Conservation (phyloP, 2,888 invertebrate genomes). For the Tachina fera region DNA sequence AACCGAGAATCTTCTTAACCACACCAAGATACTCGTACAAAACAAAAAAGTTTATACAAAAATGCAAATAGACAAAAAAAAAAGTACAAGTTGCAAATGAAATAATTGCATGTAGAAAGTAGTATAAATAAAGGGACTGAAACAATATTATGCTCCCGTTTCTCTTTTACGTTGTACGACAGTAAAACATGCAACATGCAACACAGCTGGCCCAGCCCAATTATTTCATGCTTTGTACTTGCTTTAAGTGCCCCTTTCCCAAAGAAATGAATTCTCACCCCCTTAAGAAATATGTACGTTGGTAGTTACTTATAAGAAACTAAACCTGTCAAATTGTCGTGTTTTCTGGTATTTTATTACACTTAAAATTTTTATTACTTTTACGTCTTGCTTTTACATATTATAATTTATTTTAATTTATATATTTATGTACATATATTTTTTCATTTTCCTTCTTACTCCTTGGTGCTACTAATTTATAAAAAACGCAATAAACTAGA, state of each 20-base stretch:
- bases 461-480: background rate
- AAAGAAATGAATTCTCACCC: slow-evolving; percentile 19
- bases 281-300: background rate
- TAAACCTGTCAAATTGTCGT: slow-evolving; percentile 40
- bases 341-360: background rate
- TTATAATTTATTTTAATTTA: too few species aligned
- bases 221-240: background rate
- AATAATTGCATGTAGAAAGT: slow-evolving; percentile 41
- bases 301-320: background rate
- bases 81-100: slow-evolving; percentile 27
- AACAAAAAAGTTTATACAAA: slow-evolving; percentile 4
- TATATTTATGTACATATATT: background rate
- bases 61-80: too few species aligned
- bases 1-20: slow-evolving; percentile 15
- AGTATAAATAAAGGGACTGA: slow-evolving; percentile 11
- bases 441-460: slow-evolving; percentile 11
- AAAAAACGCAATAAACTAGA: slow-evolving; percentile 13
- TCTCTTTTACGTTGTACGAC: background rate
- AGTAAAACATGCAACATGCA: slow-evolving; percentile 33
- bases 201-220: slow-evolving; percentile 20
- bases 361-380: background rate
- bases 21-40: too few species aligned
- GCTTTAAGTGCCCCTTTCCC: slow-evolving; percentile 20
- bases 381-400: background rate
- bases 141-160: slow-evolving; percentile 13